A percentile compares a stretch with the other conserved stretches of the same genome.
These are phyloP conservation scores for Pyrocephalus nanus DNA, from an alignment of 2,797 vertebrate species.

Conservation along the genomic window DNA sequence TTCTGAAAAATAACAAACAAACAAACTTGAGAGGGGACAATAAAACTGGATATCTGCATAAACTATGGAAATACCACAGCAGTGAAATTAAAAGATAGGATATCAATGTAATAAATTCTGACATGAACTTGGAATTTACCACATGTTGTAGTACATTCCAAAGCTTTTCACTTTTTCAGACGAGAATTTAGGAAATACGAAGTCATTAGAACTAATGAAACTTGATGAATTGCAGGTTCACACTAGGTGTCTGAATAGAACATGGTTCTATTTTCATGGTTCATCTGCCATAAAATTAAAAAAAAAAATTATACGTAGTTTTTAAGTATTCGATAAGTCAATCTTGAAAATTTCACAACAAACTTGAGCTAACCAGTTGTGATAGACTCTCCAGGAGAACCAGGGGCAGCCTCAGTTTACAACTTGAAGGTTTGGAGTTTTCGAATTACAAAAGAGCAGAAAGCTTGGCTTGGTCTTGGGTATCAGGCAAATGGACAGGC, in stretches of 20 bases:
- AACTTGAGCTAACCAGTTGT: neutral
- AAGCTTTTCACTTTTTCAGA: neutral
- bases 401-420: neutral
- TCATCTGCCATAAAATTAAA: neutral
- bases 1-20: neutral
- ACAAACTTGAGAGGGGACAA: accelerated
- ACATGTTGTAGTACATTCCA: neutral
- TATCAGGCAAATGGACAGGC: neutral
- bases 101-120: neutral
- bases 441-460: neutral
- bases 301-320: neutral
- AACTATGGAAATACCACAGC: neutral
- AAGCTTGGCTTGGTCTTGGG: neutral
- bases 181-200: neutral
- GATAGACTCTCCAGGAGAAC: neutral
- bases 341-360: neutral
- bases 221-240: neutral
- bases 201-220: neutral
- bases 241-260: neutral
- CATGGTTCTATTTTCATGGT: neutral
- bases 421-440: neutral
- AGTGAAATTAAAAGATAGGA: neutral
- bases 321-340: neutral
- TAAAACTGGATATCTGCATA: neutral
- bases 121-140: neutral